phyloP scores from a whole-genome alignment of 2,888 invertebrate genomes.

The Phalera bucephala region DNA sequence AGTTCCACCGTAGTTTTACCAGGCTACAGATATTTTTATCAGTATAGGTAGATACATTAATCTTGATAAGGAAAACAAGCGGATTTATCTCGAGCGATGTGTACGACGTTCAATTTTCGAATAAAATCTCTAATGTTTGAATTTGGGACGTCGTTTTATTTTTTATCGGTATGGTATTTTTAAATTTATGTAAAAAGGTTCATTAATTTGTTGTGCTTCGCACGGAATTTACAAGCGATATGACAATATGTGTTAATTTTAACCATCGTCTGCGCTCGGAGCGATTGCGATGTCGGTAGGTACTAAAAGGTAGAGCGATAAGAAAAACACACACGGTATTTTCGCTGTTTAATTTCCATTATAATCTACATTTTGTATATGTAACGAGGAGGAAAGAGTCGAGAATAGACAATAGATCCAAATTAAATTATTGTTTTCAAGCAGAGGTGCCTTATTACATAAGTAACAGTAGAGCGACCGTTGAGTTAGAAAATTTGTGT shows the following conservation, averaged over 20 bases:
- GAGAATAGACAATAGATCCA: too few relatives aligned
- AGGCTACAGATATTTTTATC: constrained; percentile 70
- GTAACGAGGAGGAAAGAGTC: too few relatives aligned
- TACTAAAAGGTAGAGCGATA: constrained; percentile 19
- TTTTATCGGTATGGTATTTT: constrained; percentile 1
- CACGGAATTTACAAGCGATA: constrained; percentile 19
- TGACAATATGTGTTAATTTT: constrained; percentile 29
- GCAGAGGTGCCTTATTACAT: too few relatives aligned
- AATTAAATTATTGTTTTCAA: too few relatives aligned
- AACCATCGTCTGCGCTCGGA: constrained; percentile 14
- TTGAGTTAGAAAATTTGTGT: too few relatives aligned
- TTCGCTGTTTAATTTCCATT: constrained; percentile 17
- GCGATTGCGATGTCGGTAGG: constrained; percentile 7
- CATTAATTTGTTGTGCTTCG: too few relatives aligned
- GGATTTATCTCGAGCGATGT: constrained; percentile 56
- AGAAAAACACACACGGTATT: constrained; percentile 20
- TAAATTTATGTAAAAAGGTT: too few relatives aligned
- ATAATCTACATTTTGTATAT: constrained; percentile 6
- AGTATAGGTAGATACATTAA: constrained; percentile 50
- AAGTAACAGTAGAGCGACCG: too few relatives aligned
- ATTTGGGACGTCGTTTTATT: background rate
- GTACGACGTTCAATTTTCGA: constrained; percentile 18
- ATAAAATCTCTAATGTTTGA: background rate
- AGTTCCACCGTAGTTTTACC: constrained; percentile 49
- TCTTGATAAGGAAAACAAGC: constrained; percentile 78